Conservation (phyloP, 2,888 invertebrate genomes). For the Furcula furcula region DNA sequence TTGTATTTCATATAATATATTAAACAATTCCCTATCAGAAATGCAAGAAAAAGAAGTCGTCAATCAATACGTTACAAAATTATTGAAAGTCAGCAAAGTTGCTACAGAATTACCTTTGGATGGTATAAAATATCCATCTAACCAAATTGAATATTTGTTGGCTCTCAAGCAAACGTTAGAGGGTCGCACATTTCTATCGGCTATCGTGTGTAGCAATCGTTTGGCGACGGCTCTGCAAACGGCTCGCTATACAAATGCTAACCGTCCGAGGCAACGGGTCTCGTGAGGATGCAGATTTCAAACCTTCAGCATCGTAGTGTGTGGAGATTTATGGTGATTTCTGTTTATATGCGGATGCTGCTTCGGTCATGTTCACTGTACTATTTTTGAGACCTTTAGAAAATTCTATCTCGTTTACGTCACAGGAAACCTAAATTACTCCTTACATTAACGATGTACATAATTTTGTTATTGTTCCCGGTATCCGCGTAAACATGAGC, state of each 20-base stretch:
- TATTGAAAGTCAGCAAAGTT: no score
- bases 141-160: slow-evolving; percentile 31
- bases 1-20: no score
- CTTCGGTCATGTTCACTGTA: no score
- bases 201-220: slow-evolving; percentile 33
- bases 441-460: no score
- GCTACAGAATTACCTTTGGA: not conserved
- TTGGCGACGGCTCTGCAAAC: slow-evolving; percentile 34
- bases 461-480: no score
- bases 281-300: slow-evolving; percentile 26
- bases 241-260: slow-evolving; percentile 44
- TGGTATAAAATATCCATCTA: slow-evolving; percentile 27
- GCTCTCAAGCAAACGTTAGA: slow-evolving; percentile 14
- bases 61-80: no score
- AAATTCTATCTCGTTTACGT: no score
- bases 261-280: slow-evolving; percentile 33
- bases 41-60: no score
- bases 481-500: no score
- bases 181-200: slow-evolving; percentile 27
- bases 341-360: slow-evolving; percentile 18
- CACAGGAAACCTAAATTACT: no score
- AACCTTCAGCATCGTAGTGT: slow-evolving; percentile 26
- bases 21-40: no score
- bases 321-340: slow-evolving; percentile 39
- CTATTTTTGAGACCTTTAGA: no score